phyloP scores from a whole-genome alignment of 2,888 invertebrate species.

The Blera fallax region DNA sequence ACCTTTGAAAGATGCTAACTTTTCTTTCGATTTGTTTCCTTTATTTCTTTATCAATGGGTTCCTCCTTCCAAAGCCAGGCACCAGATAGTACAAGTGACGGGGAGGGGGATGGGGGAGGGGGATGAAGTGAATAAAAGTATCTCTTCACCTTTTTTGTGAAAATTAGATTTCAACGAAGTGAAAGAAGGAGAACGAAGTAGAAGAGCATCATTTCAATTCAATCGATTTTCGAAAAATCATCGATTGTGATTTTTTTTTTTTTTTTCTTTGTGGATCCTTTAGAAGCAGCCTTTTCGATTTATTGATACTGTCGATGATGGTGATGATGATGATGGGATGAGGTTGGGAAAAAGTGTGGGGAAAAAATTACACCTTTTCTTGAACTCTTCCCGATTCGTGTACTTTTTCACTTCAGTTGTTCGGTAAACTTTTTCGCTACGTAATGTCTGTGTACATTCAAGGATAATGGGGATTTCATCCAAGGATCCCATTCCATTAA shows the following conservation, averaged over 20 bases:
- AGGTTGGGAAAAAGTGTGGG: too few relatives aligned
- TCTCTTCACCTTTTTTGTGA: not conserved
- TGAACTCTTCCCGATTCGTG: not conserved
- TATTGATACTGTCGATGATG: conserved; percentile 9
- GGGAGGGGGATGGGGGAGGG: not conserved
- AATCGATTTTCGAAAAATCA: conserved; percentile 41
- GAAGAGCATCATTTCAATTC: conserved; percentile 5
- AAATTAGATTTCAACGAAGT: conserved; percentile 8
- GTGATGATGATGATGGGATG: not conserved
- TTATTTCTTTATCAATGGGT: conserved; percentile 28
- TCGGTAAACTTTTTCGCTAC: conserved; percentile 8
- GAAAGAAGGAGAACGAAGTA: not conserved
- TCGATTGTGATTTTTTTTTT: conserved; percentile 44
- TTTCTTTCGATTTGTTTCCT: conserved; percentile 9
- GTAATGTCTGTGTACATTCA: conserved; percentile 27
- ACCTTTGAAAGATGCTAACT: conserved; percentile 7
- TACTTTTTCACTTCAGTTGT: conserved; percentile 14
- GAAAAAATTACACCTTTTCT: conserved; percentile 10
- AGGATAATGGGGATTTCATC: conserved; percentile 21
- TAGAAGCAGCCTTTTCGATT: conserved; percentile 17
- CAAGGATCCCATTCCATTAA: conserved; percentile 28
- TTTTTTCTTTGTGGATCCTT: too few relatives aligned
- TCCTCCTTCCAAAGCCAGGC: too few relatives aligned
- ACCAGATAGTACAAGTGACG: too few relatives aligned
- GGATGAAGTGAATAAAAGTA: not conserved